Evolutionary conservation across 2,797 vertebrate genomes (phyloP).

Genomic region (Enteromius thamalakanensis): DNA sequence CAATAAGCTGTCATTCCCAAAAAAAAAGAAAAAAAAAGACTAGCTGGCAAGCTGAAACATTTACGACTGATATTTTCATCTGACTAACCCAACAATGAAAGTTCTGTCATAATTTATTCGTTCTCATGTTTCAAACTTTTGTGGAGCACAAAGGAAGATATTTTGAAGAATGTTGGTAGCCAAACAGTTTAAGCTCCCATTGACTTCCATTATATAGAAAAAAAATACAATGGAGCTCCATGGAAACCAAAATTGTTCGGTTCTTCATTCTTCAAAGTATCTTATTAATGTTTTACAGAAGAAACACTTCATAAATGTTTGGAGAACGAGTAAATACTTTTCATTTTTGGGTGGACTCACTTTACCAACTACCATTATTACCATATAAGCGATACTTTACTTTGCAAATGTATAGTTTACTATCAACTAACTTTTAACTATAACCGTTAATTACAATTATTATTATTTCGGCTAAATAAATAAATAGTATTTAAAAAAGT

Average conservation of each 20-base stretch:
- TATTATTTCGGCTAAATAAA: neutral
- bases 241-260: neutral
- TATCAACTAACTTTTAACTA: neutral
- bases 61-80: neutral
- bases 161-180: neutral
- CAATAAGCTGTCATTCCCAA: slow-evolving; percentile 68
- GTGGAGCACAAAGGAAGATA: neutral
- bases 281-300: neutral
- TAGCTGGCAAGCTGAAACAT: slow-evolving; percentile 53
- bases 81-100: too few species aligned
- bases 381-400: neutral
- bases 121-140: neutral
- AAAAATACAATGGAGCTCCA: neutral
- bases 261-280: neutral
- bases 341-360: neutral
- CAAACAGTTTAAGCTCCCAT: neutral
- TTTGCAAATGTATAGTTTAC: neutral
- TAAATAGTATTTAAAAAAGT: neutral
- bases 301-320: neutral
- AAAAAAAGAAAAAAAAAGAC: slow-evolving; percentile 19
- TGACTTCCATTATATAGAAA: neutral
- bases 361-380: neutral
- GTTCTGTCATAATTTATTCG: neutral
- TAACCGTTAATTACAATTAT: neutral
- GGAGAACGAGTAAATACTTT: neutral